phyloP scores from a whole-genome alignment of 2,888 invertebrate genomes.

The Pachydiplax longipennis region DNA sequence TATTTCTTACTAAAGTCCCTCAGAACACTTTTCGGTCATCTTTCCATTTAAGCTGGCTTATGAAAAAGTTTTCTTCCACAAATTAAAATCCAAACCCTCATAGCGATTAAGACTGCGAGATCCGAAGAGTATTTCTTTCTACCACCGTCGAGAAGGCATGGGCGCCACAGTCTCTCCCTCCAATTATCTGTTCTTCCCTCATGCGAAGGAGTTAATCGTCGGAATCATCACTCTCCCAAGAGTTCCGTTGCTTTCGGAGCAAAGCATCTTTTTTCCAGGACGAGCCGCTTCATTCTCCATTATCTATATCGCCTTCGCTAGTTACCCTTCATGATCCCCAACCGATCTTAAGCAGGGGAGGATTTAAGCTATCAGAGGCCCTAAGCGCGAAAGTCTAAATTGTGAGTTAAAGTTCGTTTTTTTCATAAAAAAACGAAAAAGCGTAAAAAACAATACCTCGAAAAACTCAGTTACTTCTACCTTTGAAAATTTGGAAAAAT shows the following conservation, averaged over 20 bases:
- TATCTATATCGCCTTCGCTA: neutral
- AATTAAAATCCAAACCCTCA: neutral
- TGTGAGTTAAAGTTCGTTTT: too few relatives aligned
- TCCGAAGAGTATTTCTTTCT: neutral
- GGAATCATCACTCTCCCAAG: conserved; percentile 13
- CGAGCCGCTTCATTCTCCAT: neutral
- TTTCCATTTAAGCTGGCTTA: too few relatives aligned
- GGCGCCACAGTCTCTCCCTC: neutral
- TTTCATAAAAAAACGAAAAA: too few relatives aligned
- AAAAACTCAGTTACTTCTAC: too few relatives aligned
- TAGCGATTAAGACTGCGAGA: neutral
- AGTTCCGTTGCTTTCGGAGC: neutral
- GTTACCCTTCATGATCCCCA: neutral
- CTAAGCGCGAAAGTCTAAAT: too few relatives aligned
- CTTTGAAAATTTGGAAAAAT: too few relatives aligned
- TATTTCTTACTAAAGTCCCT: too few relatives aligned
- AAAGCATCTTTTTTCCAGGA: neutral
- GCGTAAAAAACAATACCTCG: too few relatives aligned
- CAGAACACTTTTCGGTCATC: too few relatives aligned
- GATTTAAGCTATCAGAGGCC: too few relatives aligned
- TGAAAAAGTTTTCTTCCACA: neutral
- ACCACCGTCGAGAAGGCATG: neutral
- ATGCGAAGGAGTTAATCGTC: neutral
- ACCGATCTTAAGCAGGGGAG: too few relatives aligned
- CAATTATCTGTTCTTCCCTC: neutral